Conservation (phyloP, 2,888 invertebrate species). For the Agrotis clavis region DNA sequence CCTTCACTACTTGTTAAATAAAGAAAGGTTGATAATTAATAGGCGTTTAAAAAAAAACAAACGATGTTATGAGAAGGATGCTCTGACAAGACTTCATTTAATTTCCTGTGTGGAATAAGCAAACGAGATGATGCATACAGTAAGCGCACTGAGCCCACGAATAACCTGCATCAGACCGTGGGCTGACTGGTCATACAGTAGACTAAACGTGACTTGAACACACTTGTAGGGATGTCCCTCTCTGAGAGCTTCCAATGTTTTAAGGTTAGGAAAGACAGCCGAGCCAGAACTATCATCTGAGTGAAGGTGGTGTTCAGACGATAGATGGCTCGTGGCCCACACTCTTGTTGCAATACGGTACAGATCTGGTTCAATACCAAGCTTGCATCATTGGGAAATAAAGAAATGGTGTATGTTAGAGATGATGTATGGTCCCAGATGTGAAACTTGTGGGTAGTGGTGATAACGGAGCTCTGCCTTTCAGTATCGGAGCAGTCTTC, state of each 20-base stretch:
- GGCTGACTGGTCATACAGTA: neutral
- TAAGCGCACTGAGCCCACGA: neutral
- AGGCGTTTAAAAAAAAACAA: neutral
- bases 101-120: neutral
- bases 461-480: conserved; percentile 65
- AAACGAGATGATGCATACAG: neutral
- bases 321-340: neutral
- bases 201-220: neutral
- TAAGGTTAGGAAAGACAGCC: neutral
- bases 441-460: neutral
- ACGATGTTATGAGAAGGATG: neutral
- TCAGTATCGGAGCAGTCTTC: conserved; percentile 97
- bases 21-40: neutral
- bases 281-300: neutral
- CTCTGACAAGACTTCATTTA: too few relatives aligned
- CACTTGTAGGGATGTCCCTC: neutral
- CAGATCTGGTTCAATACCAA: conserved; percentile 4
- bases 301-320: neutral
- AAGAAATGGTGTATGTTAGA: neutral
- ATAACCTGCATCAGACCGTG: too few relatives aligned
- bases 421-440: neutral
- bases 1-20: neutral
- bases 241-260: neutral
- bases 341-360: neutral
- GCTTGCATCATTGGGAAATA: conserved; percentile 9